Evolutionary conservation across 2,888 invertebrate genomes (phyloP).

Genomic region (Apamea anceps): DNA sequence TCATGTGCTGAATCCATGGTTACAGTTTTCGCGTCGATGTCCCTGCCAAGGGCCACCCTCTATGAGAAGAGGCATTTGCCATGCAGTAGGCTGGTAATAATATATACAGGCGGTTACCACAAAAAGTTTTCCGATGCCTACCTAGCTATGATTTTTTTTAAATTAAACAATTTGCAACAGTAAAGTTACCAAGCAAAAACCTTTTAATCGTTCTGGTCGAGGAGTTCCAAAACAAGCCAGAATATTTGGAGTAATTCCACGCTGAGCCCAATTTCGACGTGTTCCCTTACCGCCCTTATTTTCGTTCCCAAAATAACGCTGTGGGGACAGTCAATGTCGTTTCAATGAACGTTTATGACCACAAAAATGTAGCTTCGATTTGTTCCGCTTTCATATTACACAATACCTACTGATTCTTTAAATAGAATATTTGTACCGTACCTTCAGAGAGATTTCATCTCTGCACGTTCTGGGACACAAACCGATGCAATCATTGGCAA

Average conservation of each 20-base stretch:
- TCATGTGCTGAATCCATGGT: too few species aligned
- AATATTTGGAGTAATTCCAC: slow-evolving; percentile 11
- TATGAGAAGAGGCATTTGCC: too few species aligned
- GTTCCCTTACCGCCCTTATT: slow-evolving; percentile 21
- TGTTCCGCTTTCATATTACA: neutral
- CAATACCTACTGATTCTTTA: neutral
- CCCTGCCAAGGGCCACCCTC: too few species aligned
- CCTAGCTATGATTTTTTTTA: neutral
- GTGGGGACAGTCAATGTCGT: slow-evolving; percentile 10
- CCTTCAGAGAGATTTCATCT: neutral
- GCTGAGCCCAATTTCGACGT: neutral
- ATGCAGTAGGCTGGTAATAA: too few species aligned
- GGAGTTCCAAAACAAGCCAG: neutral
- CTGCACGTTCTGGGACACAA: neutral
- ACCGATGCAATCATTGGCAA: neutral
- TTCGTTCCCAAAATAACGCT: slow-evolving; percentile 39
- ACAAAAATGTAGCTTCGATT: slow-evolving; percentile 9
- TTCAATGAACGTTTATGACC: slow-evolving; percentile 14
- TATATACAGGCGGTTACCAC: neutral
- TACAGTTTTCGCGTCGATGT: too few species aligned
- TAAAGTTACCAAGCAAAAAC: neutral
- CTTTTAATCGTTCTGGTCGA: neutral
- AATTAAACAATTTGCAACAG: neutral
- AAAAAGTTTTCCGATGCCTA: neutral
- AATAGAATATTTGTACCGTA: neutral